These are phyloP conservation scores for Scaptomyza montana DNA, from an alignment of 1,140 invertebrate species.

Conservation along the genomic window DNA sequence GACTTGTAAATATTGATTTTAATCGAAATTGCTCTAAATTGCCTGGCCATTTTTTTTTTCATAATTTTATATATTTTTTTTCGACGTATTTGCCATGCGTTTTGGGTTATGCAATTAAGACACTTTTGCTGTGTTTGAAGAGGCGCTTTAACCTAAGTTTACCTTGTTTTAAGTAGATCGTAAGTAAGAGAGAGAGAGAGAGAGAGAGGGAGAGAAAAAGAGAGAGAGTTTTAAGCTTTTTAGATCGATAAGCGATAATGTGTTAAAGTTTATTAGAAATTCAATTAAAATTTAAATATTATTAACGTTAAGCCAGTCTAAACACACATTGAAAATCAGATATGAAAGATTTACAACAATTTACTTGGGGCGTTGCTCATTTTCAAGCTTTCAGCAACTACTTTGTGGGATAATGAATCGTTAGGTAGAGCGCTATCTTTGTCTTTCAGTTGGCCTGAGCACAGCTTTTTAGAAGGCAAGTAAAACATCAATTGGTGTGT, in stretches of 20 bases:
- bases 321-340: no score
- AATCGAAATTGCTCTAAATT: slow-evolving; percentile 80
- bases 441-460: background rate
- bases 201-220: no score
- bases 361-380: slow-evolving; percentile 1
- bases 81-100: slow-evolving; percentile 36
- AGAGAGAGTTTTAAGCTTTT: no score
- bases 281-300: no score
- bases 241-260: no score
- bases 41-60: slow-evolving; percentile 37
- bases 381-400: slow-evolving; percentile 2
- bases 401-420: background rate
- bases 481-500: slow-evolving; percentile 65
- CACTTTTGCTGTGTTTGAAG: slow-evolving; percentile 67
- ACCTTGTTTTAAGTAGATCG: no score
- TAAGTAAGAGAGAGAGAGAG: no score
- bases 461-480: slow-evolving; percentile 19
- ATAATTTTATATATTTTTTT: no score
- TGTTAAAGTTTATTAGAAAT: no score
- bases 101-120: slow-evolving; percentile 57
- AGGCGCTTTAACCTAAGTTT: slow-evolving; percentile 16
- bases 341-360: background rate
- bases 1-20: slow-evolving; percentile 79
- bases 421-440: background rate
- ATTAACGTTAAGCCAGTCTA: no score